Evolutionary conservation across 1,140 invertebrate genomes (phyloP), one percentile per base, ranked within the genome.

Genomic region (Bradysia coprophila): DNA sequence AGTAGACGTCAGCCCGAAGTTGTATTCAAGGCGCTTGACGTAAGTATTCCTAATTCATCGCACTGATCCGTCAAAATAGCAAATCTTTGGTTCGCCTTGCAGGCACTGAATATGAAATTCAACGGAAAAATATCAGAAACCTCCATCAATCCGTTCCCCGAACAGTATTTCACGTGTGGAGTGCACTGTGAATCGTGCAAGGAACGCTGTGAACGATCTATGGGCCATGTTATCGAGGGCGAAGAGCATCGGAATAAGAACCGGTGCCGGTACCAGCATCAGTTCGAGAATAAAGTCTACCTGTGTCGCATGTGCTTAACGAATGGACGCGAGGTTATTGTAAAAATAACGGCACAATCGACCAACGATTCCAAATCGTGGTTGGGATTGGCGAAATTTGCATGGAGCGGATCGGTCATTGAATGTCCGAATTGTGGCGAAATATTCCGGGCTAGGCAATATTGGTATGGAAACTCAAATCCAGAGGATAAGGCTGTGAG

Each of bases 391-490:
- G 75, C 78, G 2, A 81, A 75, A 51, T 86, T 81, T 57, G 77
- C 81, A 2, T 88, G 81, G 81, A 75, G 79, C 32, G 82, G 82
- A 52, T 81, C 81, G 56, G 72, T 83, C 2, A 72, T 89, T 24
- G 80, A 88, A 49, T 91, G 86, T 63, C 68, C 70, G 28, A 69
- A 75, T 47, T 88, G 83, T 64, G 84, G 85, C 2, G 75, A 87
- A 48, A 86, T 88, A 45, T 87, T 83, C 55, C 65, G 78, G 36
- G 82, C 80, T 55, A 66, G 82, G 9, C 76, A 88, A 51, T 80
- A 81, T 55, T 91, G 85, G 86, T 88, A 79, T 58, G 83, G 84
- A 2, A 89, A 90, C 55, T 74, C 76, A 49, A 69, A 75, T 49
- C 77, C 82, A 1, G 80, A 85, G 54, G 72, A 76, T 38, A 59